Percentiles rank a stretch among this genome's conserved stretches.
These are phyloP conservation scores for Diploscapter pachys DNA, from an alignment of 1,140 invertebrate genomes.

Conservation along the genomic window DNA sequence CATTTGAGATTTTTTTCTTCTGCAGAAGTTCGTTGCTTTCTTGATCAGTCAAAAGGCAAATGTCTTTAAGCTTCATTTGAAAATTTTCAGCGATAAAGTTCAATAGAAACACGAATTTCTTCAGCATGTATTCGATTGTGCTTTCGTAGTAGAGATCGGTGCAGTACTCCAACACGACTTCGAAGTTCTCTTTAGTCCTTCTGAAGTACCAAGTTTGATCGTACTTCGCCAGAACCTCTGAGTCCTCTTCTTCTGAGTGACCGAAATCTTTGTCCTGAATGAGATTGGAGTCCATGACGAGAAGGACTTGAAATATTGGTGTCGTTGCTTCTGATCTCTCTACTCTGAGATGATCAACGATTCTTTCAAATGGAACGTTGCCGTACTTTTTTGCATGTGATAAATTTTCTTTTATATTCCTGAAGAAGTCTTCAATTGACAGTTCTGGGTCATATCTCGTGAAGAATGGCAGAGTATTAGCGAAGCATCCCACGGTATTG, in stretches of 20 bases:
- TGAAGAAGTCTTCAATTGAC: neutral
- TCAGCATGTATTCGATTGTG: neutral
- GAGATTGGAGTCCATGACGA: constrained; percentile 13
- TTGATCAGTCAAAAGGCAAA: too few species aligned
- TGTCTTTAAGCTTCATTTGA: too few species aligned
- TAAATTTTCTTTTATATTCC: neutral
- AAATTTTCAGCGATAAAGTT: too few species aligned
- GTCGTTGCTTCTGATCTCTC: too few species aligned
- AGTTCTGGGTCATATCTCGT: neutral
- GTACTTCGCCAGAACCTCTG: constrained; percentile 1
- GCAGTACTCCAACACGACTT: constrained; percentile 10
- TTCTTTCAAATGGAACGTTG: neutral
- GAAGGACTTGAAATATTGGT: constrained; percentile 2
- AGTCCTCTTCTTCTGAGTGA: neutral
- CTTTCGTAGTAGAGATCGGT: constrained; percentile 2
- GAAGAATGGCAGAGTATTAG: too few species aligned
- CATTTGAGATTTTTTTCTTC: too few species aligned
- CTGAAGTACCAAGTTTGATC: constrained; percentile 13
- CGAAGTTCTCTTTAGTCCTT: neutral
- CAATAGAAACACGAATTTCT: too few species aligned
- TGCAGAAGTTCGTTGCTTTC: too few species aligned
- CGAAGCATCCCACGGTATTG: too few species aligned
- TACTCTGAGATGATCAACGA: neutral
- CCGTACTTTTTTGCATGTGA: neutral
- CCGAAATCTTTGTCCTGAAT: neutral